Conservation (phyloP, 2,888 invertebrate species). For the Tiphia femorata region DNA sequence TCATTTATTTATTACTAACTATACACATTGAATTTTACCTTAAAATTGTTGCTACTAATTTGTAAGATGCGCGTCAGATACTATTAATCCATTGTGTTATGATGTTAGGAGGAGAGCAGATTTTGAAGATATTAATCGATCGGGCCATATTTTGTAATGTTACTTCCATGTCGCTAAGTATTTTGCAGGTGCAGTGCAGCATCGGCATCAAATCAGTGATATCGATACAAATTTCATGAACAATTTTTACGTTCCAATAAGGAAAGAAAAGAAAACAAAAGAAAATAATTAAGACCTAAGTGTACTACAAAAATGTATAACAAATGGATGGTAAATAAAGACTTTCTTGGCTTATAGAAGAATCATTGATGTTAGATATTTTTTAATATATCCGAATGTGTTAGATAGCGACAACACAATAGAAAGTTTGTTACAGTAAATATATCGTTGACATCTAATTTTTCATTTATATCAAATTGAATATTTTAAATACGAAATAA, state of each 20-base stretch:
- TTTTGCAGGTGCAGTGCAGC: constrained; percentile 67
- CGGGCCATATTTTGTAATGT: constrained; percentile 47
- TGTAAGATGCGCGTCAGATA: constrained; percentile 52
- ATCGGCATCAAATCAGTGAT: constrained; percentile 59
- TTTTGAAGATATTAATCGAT: constrained; percentile 44
- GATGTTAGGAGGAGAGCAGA: constrained; percentile 44
- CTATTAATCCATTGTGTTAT: constrained; percentile 47
- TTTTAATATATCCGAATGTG: background rate
- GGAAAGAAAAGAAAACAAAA: constrained; percentile 34
- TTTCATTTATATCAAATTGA: no score
- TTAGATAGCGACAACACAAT: no score
- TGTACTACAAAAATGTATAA: constrained; percentile 56
- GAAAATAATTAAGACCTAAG: constrained; percentile 45
- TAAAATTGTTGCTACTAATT: constrained; percentile 53
- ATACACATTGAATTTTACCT: constrained; percentile 48
- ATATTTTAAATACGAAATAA: no score
- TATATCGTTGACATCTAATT: no score
- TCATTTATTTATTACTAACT: constrained; percentile 54
- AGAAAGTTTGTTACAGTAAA: no score
- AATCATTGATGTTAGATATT: background rate
- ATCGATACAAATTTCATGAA: constrained; percentile 50
- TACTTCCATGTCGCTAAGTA: constrained; percentile 63
- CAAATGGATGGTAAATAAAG: constrained; percentile 56
- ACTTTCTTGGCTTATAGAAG: constrained; percentile 44
- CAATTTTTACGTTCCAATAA: constrained; percentile 52